Percentiles rank a stretch among this genome's conserved stretches.
Conservation (phyloP, 1,140 invertebrate species). For the Aphaenogaster floridana region DNA sequence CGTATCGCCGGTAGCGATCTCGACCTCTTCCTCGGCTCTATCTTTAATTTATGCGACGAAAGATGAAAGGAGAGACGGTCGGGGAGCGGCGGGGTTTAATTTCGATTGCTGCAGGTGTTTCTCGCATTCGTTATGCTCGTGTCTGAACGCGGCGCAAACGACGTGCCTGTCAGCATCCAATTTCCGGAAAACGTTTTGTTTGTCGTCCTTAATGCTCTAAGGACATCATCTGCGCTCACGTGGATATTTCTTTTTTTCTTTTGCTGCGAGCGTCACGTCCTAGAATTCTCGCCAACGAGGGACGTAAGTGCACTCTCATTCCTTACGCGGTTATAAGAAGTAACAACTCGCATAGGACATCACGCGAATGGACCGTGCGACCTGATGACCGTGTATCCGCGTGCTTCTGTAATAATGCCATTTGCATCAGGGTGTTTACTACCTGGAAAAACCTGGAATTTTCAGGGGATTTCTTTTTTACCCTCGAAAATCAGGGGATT, state of each 20-base stretch:
- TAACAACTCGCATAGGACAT: conserved; percentile 13
- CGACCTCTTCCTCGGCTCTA: neutral
- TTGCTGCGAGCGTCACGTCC: neutral
- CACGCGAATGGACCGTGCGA: conserved; percentile 10
- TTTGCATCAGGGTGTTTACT: neutral
- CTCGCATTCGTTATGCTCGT: conserved; percentile 16
- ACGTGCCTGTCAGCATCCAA: conserved; percentile 15
- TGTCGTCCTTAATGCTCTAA: neutral
- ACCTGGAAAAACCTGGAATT: too few relatives aligned
- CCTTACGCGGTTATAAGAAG: neutral
- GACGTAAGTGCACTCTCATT: conserved; percentile 26
- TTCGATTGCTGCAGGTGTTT: conserved; percentile 21
- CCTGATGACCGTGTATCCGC: conserved; percentile 15
- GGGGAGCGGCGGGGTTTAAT: neutral
- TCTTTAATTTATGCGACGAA: conserved; percentile 39
- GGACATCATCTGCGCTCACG: neutral
- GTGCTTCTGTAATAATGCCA: conserved; percentile 21
- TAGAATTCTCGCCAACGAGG: conserved; percentile 18
- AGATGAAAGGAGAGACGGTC: neutral
- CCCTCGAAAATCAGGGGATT: too few relatives aligned
- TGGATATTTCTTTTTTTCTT: neutral
- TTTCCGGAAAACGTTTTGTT: conserved; percentile 22
- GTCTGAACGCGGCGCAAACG: neutral
- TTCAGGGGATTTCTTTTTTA: too few relatives aligned
- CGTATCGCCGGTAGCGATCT: conserved; percentile 40